Conservation (phyloP, 1,140 invertebrate species). For the Cotesia vestalis region DNA sequence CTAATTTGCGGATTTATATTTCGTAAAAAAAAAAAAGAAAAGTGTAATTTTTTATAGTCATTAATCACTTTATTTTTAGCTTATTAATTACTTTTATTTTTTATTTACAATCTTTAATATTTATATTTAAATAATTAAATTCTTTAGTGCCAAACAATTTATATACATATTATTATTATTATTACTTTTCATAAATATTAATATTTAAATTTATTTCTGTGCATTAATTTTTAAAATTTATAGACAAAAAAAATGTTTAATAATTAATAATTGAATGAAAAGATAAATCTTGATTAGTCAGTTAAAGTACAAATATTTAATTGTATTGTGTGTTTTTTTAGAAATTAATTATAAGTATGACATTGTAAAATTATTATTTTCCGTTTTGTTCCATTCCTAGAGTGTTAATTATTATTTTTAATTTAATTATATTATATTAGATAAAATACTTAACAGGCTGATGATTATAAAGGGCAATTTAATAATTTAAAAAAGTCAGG, state of each 20-base stretch:
- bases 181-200: neutral
- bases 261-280: conserved; percentile 19
- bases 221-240: neutral
- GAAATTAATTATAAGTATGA: conserved; percentile 49
- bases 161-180: neutral
- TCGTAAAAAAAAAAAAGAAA: conserved; percentile 22
- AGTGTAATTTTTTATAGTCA: neutral
- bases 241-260: conserved; percentile 26
- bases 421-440: conserved; percentile 38
- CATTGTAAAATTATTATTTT: conserved; percentile 41
- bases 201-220: conserved; percentile 5
- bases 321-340: conserved; percentile 60
- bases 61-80: neutral
- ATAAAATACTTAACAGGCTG: conserved; percentile 53
- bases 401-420: conserved; percentile 10
- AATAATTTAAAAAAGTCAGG: conserved; percentile 28
- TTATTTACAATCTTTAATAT: conserved; percentile 33
- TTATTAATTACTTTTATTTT: conserved; percentile 42
- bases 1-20: conserved; percentile 29
- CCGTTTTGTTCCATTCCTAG: conserved; percentile 57
- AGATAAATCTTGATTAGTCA: conserved; percentile 61
- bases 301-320: conserved; percentile 68
- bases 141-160: conserved; percentile 54
- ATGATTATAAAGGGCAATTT: conserved; percentile 27
- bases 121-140: conserved; percentile 44